Evolutionary conservation across 2,888 invertebrate species (phyloP), one percentile per base, ranked within the genome.

Genomic region (Cataglyphis cursor): DNA sequence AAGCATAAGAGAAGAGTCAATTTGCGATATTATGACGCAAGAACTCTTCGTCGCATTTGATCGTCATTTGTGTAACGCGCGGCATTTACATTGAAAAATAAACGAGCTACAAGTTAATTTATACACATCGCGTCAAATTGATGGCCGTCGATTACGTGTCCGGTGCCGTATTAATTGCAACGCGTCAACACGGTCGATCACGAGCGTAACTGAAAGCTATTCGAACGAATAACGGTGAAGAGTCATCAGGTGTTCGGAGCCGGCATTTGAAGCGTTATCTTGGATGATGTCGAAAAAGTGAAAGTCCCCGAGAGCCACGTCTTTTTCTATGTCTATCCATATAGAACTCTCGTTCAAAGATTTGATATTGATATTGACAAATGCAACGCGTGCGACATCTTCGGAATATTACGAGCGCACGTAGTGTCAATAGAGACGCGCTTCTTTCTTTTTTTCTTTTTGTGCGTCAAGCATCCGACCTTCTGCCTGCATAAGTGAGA

Each of bases 221-320:
- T 76, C 48, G 24, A 24, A 12, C 59, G 12, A 41, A 48, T 70
- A 70, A 70, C 78, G 57, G 21, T 44, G 59, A n/a, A 51, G 8
- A 70, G 3, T 6, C 21, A 44, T 57, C 8, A 18, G 15, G 6
- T 51, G n/a, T 10, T 59, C 6, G 35, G 6, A 35, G 24, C 18
- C 21, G 21, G 18, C 44, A 12, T 44, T 80, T 44, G 35, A 70
- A 28, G 21, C 48, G 12, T 44, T 10, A 24, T 21, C 18, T 4
- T 18, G 28, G 28, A 41, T 10, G 31, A 21, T 70, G 78, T 80
- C 59, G 59, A 80, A 70, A 78, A 80, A 80, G 78, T 80, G 78
- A 80, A 80, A 80, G 78, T 44, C 44, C 15, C 44, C 44, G 31
- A 18, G 51, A 64, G 18, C 18, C 51, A n/a, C 8, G 51, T n/a